Base-by-base conservation (phyloP, 2,113 vertebrate species). In the Heterotilapia buettikoferi region DNA sequence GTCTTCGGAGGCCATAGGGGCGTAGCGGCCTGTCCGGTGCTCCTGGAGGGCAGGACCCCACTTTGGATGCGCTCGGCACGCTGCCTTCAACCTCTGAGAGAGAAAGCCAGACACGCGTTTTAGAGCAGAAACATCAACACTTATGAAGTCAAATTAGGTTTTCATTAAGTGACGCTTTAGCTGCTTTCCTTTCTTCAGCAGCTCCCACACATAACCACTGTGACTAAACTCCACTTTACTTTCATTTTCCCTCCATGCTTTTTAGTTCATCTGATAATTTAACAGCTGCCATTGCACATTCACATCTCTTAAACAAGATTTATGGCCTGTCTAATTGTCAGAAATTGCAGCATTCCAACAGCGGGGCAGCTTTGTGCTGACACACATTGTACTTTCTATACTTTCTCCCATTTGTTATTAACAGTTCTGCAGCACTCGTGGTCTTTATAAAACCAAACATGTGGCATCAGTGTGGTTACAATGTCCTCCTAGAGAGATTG, bases 21-120 rank as follows among this genome's bases (percentile, higher is more conserved):
- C 97, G 0, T 99, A 99, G 91, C 97, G 97, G 90, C 98, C 98
- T 1, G 96, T 98, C 95, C 98, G 97, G 95, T 99, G 98, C 96
- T 99, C 98, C 26, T 93, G 84, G 84, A 99, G 97, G 2, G 97
- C 98, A 0, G 99, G 99, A 82, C 99, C 99, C 99, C 99, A 99
- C 93, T 97, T 97, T 88, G 97, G 97, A 96, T 98, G 97, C 10
- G 98, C 93, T 92, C 93, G 97, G 83, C 98, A 96, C 1, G 98
- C 97, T n/a, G 97, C 95, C 98, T 98, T 99, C 95, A 99, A 97
- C 92, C 98, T 97, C 99, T 99, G 93, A 78, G 81, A 78, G 6
- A n/a, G 10, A 56, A 56, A 82, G 47, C 59, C 31, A 18, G 14
- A 29, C 1, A 26, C 6, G 3, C 19, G n/a, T 53, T 19, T 82